Evolutionary conservation across 53 echinoderm and acorn worm genomes (phyloP).

Genomic region (Patiria pectinifera): DNA sequence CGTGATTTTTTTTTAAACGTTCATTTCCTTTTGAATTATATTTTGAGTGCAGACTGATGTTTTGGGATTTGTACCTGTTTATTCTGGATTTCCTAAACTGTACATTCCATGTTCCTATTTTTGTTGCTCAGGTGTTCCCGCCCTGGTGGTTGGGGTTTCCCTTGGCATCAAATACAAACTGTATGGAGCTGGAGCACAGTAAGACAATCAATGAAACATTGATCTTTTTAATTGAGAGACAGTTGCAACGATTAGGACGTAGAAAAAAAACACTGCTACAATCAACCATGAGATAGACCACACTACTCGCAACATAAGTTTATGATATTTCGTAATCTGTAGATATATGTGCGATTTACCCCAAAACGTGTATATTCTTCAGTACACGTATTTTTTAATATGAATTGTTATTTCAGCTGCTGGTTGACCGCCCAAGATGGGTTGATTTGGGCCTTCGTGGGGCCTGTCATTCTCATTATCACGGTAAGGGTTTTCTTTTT

Average conservation of each 20-base stretch:
- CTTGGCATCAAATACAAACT: constrained; percentile 51
- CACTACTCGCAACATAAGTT: too few species aligned
- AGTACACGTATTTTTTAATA: neutral
- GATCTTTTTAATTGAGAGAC: neutral
- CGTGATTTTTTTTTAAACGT: too few species aligned
- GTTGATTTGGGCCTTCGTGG: constrained; percentile 83
- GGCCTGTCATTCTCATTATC: constrained; percentile 65
- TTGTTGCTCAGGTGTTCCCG: constrained; percentile 48
- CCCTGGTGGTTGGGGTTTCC: constrained; percentile 55
- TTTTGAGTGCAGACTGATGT: too few species aligned
- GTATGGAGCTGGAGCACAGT: constrained; percentile 54
- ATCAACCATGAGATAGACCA: too few species aligned
- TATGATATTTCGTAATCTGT: too few species aligned
- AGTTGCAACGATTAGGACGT: too few species aligned
- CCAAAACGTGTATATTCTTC: too few species aligned
- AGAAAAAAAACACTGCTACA: too few species aligned
- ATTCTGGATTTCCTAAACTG: too few species aligned
- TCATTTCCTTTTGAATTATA: too few species aligned
- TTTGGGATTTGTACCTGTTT: too few species aligned
- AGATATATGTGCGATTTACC: too few species aligned
- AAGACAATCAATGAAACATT: neutral
- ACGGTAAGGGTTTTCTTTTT: constrained; percentile 47
- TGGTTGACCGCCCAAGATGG: constrained; percentile 71
- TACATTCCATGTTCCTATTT: neutral
- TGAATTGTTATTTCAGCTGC: constrained; percentile 47